Base-by-base conservation (phyloP, 2,888 invertebrate species). In the Heliconius charithonia region DNA sequence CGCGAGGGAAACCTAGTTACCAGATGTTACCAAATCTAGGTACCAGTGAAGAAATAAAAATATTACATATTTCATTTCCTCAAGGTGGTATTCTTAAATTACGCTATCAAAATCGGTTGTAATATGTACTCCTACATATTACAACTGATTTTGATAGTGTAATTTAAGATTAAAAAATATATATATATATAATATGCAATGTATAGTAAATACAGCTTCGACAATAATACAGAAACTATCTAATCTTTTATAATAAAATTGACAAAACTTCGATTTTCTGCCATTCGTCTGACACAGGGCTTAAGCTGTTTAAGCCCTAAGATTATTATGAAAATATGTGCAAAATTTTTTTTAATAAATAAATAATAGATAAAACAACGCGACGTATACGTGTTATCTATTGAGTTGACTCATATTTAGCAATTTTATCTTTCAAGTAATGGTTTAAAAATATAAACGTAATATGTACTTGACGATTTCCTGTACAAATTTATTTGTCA, bases 361-460 rank as follows among this genome's bases (percentile, higher is more conserved):
- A 66, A 67, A 67, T 37, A 19, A n/a, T 67, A 37, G 22, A 67
- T 67, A 67, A 67, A 67, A 37, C 0, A 16, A 10, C n/a, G 67
- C 37, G 37, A 67, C 67, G 3, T 37, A 37, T 37, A 37, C 3
- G 22, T 66, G 29, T 67, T 37, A 67, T 67, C 67, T 37, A 12
- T 12, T 0, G n/a, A 37, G 22, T 69, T 69, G 37, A 69, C n/a
- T 25, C 37, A 69, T 41, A 41, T 37, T 67, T 4, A 69, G 41
- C 25, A n/a, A 25, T 41, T n/a, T 69, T 69, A 69, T 69, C 67
- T 69, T 41, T 69, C 4, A 41, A 41, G 7, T n/a, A 66, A 32
- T 32, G 67, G 37, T 67, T 69, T 2, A 16, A 69, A 37, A 67
- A 67, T 37, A n/a, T 25, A 66, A 56, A 56, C 22, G 9, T 56